Conservation (phyloP, 2,797 vertebrate species). For the Hafferia zeledoni region DNA sequence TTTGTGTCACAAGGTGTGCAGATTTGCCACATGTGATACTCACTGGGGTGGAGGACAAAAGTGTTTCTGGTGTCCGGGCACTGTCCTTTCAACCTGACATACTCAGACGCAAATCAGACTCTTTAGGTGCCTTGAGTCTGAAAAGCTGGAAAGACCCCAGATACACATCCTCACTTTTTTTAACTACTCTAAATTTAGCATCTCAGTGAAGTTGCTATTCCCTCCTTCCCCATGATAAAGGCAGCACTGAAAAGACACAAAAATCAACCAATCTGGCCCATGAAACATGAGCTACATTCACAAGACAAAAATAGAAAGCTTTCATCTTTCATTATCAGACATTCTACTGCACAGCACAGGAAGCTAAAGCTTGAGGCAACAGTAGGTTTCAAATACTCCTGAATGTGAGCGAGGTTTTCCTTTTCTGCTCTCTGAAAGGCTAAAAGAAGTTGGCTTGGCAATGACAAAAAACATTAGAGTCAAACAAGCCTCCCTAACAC, state of each 20-base stretch:
- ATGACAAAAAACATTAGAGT: neutral
- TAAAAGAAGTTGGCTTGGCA: slow-evolving; percentile 7
- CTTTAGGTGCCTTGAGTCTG: neutral
- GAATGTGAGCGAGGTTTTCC: neutral
- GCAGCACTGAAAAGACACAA: slow-evolving; percentile 6
- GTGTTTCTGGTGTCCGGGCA: neutral
- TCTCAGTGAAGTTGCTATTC: neutral
- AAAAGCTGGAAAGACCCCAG: neutral
- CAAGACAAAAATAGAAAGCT: slow-evolving; percentile 63
- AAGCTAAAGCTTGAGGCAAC: slow-evolving; percentile 51
- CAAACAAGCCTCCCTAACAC: neutral
- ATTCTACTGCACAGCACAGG: neutral
- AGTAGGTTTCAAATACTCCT: slow-evolving; percentile 31
- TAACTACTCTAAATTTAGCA: neutral
- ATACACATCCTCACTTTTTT: neutral
- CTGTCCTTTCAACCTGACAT: neutral
- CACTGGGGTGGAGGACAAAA: neutral
- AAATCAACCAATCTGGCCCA: slow-evolving; percentile 31
- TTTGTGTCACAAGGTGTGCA: neutral
- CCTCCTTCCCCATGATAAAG: neutral
- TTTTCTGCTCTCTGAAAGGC: neutral
- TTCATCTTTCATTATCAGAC: slow-evolving; percentile 62
- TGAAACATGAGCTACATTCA: slow-evolving; percentile 31
- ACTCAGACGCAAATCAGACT: neutral
- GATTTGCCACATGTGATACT: neutral